These are phyloP conservation scores for Monomorium pharaonis DNA, from an alignment of 1,140 invertebrate genomes.

Conservation along the genomic window DNA sequence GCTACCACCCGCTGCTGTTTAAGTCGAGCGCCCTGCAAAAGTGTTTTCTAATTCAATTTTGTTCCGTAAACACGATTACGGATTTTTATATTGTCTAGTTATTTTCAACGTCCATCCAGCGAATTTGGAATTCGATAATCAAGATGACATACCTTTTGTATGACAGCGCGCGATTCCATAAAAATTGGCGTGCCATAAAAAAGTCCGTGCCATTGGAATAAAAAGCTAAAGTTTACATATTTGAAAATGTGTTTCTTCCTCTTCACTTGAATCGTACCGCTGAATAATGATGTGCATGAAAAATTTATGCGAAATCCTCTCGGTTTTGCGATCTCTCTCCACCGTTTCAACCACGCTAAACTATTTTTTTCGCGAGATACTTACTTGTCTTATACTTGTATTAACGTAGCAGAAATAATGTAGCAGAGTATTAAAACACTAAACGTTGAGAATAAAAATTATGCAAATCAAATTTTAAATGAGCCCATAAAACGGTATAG, in stretches of 20 bases:
- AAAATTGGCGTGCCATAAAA: too few relatives aligned
- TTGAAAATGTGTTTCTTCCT: not conserved
- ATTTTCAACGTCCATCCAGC: constrained; percentile 12
- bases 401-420: constrained; percentile 30
- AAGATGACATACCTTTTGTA: too few relatives aligned
- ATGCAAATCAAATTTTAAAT: constrained; percentile 46
- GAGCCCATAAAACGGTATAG: not conserved
- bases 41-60: constrained; percentile 51
- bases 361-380: not conserved
- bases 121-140: too few relatives aligned
- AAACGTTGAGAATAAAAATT: constrained; percentile 56
- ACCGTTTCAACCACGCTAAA: not conserved
- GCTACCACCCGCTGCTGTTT: constrained; percentile 35
- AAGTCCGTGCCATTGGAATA: not conserved
- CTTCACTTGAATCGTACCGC: constrained; percentile 20
- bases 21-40: constrained; percentile 57
- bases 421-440: constrained; percentile 26
- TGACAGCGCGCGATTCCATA: too few relatives aligned
- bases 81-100: constrained; percentile 36
- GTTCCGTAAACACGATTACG: not conserved
- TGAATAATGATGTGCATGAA: not conserved
- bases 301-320: not conserved
- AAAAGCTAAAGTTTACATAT: constrained; percentile 26
- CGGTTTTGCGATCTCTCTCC: not conserved
- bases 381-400: not conserved